Base-by-base conservation (phyloP, 2,113 vertebrate species). In the Sapajus apella region DNA sequence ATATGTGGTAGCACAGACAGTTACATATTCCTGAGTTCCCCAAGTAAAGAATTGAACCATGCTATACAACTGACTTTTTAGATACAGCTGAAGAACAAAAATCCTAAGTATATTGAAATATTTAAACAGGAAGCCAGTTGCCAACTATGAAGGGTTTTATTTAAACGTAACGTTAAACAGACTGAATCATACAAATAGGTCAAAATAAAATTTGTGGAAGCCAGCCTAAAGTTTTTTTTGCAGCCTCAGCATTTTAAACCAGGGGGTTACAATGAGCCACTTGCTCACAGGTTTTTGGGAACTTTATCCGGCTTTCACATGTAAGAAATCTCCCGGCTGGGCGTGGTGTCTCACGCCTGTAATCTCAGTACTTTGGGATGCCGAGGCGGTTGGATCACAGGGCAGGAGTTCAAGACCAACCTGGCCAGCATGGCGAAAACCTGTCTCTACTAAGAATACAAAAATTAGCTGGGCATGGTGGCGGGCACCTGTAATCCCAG, bases 141-240 rank as follows among this genome's bases (percentile, higher is more conserved):
- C 43, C 81, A 92, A 75, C 87, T 77, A 73, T 47, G 40, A 7
- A 79, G 55, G 30, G 4, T 82, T 82, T 88, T 88, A 91, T 81
- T 96, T 94, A 91, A 96, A 94, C 40, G 82, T 56, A 70, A 35
- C 47, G 85, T 66, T 97, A 86, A 91, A 95, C 35, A 89, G 56
- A 87, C 3, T 43, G n/a, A 82, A 86, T 86, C 72, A n/a, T 45
- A 86, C 20, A 89, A 85, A 86, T 30, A 91, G 1, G 55, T 77
- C 40, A 70, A 97, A 96, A 91, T 11, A 83, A 72, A 96, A 80
- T 94, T 84, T 50, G 21, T 25, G 35, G n/a, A 87, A 70, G 72
- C 40, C 25, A 80, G 30, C 5, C 37, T 81, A 43, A 84, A 43
- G 17, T 56, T 91, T 93, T 66, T 90, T 76, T 90, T 8, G 14